A percentile compares a stretch with the other conserved stretches of the same genome.
Conservation (phyloP, 2,888 invertebrate species). For the Drosophila multiciliata region DNA sequence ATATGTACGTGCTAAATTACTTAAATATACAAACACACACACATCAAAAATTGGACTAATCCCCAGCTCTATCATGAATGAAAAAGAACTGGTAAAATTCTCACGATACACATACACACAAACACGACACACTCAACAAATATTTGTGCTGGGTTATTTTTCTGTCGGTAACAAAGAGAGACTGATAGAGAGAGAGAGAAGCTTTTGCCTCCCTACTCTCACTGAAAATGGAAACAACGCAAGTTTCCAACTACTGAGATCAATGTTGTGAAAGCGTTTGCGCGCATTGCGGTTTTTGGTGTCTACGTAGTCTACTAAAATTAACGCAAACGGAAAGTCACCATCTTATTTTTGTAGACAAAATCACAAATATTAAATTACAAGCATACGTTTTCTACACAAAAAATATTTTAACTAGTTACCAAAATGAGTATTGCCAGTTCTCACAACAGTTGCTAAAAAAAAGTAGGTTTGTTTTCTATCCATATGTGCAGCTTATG, state of each 20-base stretch:
- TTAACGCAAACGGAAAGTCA: constrained; percentile 45
- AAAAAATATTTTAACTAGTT: neutral
- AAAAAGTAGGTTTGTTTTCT: neutral
- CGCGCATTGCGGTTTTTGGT: constrained; percentile 44
- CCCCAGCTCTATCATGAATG: constrained; percentile 45
- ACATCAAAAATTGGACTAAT: constrained; percentile 19
- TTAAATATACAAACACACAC: constrained; percentile 1
- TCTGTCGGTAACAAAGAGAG: constrained; percentile 24
- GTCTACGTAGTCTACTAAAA: constrained; percentile 39
- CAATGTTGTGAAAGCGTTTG: constrained; percentile 61
- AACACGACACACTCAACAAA: constrained; percentile 13
- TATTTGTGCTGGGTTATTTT: constrained; percentile 16
- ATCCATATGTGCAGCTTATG: constrained; percentile 13
- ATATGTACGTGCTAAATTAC: constrained; percentile 5
- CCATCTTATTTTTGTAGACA: constrained; percentile 22
- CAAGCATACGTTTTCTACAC: neutral
- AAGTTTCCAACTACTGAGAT: constrained; percentile 46
- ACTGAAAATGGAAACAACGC: constrained; percentile 49
- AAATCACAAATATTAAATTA: constrained; percentile 5
- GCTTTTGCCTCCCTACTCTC: constrained; percentile 46
- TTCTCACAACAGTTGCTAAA: neutral
- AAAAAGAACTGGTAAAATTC: constrained; percentile 60
- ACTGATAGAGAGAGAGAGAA: constrained; percentile 22
- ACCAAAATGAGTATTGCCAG: neutral
- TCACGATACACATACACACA: constrained; percentile 13